Percentiles rank a stretch among this genome's conserved stretches.
These are phyloP conservation scores for Aulostomus chinensis DNA, from an alignment of 2,797 vertebrate genomes.

Conservation along the genomic window DNA sequence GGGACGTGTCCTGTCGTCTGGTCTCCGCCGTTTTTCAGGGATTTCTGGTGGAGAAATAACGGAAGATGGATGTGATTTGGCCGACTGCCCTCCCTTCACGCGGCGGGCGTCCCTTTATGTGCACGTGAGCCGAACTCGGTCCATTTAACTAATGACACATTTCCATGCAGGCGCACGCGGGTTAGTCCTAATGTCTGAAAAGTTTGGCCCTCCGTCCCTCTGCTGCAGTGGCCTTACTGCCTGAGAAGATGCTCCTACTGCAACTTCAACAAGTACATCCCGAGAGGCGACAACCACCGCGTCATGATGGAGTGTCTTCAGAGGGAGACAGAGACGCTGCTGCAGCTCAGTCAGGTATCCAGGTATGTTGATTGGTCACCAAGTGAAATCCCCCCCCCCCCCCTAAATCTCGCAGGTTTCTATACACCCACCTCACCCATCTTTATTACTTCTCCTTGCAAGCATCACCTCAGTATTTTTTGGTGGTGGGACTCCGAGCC, in stretches of 20 bases:
- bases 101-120: slow-evolving; percentile 80
- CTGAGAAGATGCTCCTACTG: slow-evolving; percentile 91
- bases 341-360: slow-evolving; percentile 84
- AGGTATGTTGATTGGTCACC: slow-evolving; percentile 68
- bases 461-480: slow-evolving; percentile 92
- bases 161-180: not conserved
- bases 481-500: slow-evolving; percentile 93
- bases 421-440: not conserved
- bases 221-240: slow-evolving; percentile 92
- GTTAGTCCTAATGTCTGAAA: too few species aligned
- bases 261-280: slow-evolving; percentile 93
- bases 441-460: slow-evolving; percentile 44
- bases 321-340: slow-evolving; percentile 81
- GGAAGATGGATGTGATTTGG: not conserved
- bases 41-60: not conserved
- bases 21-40: slow-evolving; percentile 22
- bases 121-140: slow-evolving; percentile 75
- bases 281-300: slow-evolving; percentile 74
- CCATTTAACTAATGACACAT: not conserved
- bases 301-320: slow-evolving; percentile 82
- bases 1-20: not conserved
- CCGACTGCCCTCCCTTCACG: not conserved
- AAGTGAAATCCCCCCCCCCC: not conserved
- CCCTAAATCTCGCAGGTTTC: not conserved
- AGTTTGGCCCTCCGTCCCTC: not conserved